Percentiles rank a stretch among this genome's conserved stretches.
Conservation (phyloP, 2,113 vertebrate genomes). For the Sylvicapra grimmia region DNA sequence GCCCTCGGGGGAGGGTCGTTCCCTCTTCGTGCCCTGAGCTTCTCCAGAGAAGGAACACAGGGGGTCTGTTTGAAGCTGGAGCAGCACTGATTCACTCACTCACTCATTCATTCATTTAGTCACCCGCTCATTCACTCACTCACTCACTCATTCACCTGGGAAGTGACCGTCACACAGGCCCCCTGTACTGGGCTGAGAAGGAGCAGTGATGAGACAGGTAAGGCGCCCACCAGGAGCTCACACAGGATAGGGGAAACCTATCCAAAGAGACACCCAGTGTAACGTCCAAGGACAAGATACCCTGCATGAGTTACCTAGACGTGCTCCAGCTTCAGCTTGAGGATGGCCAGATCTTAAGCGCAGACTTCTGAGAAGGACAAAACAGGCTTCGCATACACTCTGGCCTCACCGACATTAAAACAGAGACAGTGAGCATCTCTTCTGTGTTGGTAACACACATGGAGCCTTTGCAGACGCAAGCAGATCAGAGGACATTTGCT, state of each 20-base stretch:
- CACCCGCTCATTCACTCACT: too few relatives aligned
- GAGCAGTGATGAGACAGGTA: too few relatives aligned
- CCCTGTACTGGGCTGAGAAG: not conserved
- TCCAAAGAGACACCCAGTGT: not conserved
- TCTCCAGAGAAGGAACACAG: not conserved
- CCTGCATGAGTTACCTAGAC: not conserved
- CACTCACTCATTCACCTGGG: not conserved
- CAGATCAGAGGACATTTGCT: rapidly evolving
- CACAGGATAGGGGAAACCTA: rapidly evolving
- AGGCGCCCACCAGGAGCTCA: not conserved
- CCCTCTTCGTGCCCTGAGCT: not conserved
- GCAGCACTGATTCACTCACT: not conserved
- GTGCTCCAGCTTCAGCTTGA: too few relatives aligned
- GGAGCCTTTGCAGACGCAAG: not conserved
- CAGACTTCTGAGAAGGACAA: not conserved
- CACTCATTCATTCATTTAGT: not conserved
- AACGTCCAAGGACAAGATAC: rapidly evolving
- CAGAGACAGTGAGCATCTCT: too few relatives aligned
- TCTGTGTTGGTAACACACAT: too few relatives aligned
- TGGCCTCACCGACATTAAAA: not conserved
- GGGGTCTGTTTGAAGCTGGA: not conserved
- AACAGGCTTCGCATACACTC: not conserved
- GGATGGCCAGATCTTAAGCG: not conserved
- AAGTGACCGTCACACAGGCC: rapidly evolving
- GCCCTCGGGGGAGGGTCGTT: rapidly evolving